Conservation (phyloP, 2,797 vertebrate genomes). For the Crocidura indochinensis region DNA sequence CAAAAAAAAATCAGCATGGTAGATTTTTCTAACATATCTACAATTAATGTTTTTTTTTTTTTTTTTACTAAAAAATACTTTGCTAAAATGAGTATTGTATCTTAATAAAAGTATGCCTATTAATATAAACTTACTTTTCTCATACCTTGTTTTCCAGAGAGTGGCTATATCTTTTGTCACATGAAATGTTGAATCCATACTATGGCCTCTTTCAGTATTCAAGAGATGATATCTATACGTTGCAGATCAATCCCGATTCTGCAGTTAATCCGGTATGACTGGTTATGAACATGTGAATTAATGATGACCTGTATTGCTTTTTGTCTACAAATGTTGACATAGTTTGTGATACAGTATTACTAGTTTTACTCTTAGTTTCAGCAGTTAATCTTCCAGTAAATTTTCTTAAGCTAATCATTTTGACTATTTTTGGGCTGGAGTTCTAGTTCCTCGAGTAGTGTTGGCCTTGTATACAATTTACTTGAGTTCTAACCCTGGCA, state of each 20-base stretch:
- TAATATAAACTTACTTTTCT: conserved; percentile 36
- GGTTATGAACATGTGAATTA: conserved; percentile 64
- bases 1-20: not conserved
- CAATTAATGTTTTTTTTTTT: conserved; percentile 43
- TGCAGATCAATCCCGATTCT: conserved; percentile 99
- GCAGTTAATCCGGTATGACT: conserved; percentile 96
- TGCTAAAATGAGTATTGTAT: conserved; percentile 40
- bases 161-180: conserved; percentile 98
- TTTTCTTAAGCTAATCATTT: conserved; percentile 33
- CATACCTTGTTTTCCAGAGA: conserved; percentile 91
- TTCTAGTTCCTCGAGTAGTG: too few species aligned
- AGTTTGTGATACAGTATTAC: conserved; percentile 33
- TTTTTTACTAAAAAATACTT: conserved; percentile 2
- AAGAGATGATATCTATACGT: conserved; percentile 97
- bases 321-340: not conserved
- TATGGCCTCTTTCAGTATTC: conserved; percentile 99
- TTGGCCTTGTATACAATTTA: too few species aligned
- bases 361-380: conserved; percentile 30
- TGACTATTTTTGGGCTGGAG: too few species aligned
- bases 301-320: conserved; percentile 24
- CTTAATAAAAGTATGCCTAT: conserved; percentile 66
- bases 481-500: too few species aligned
- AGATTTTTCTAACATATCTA: conserved; percentile 58
- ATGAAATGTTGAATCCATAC: conserved; percentile 99
- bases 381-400: conserved; percentile 60